Evolutionary conservation across 2,113 vertebrate genomes (phyloP).

Genomic region (Zapus hudsonius): DNA sequence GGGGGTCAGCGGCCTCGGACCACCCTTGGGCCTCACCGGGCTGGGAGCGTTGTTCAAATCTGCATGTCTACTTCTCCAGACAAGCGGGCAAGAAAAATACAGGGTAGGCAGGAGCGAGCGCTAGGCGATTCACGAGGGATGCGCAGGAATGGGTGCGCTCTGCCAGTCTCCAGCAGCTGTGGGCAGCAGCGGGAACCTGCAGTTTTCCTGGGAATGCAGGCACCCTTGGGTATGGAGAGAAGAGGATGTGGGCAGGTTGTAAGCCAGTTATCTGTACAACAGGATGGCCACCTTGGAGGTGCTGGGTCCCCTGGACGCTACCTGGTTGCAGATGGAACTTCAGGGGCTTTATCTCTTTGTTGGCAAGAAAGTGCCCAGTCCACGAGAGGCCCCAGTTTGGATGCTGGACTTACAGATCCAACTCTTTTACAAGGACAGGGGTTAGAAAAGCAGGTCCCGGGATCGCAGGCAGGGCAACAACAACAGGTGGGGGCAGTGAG

Average conservation of each 20-base stretch:
- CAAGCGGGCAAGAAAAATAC: slow-evolving; percentile 52
- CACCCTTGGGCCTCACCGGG: slow-evolving; percentile 31
- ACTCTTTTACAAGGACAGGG: slow-evolving; percentile 41
- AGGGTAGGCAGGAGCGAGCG: slow-evolving; percentile 5
- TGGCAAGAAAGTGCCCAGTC: slow-evolving; percentile 58
- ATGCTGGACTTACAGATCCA: not conserved
- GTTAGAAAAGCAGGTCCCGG: slow-evolving; percentile 29
- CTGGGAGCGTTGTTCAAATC: not conserved
- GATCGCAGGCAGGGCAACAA: slow-evolving; percentile 3
- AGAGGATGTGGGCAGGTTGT: not conserved
- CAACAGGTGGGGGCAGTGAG: not conserved
- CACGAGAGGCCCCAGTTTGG: not conserved
- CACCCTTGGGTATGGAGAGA: not conserved
- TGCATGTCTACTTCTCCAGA: slow-evolving; percentile 59
- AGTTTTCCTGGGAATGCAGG: not conserved
- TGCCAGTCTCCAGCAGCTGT: slow-evolving; percentile 36
- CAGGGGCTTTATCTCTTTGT: slow-evolving; percentile 12
- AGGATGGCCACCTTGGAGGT: not conserved
- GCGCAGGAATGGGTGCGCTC: not conserved
- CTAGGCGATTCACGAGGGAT: not conserved
- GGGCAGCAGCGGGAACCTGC: slow-evolving; percentile 46
- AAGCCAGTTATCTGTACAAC: not conserved
- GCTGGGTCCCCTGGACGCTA: not conserved
- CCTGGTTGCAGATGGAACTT: not conserved
- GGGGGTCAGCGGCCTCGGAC: slow-evolving; percentile 40